Base-by-base conservation (phyloP, 2,888 invertebrate genomes). In the Sinopyrophorus schimmeli region DNA sequence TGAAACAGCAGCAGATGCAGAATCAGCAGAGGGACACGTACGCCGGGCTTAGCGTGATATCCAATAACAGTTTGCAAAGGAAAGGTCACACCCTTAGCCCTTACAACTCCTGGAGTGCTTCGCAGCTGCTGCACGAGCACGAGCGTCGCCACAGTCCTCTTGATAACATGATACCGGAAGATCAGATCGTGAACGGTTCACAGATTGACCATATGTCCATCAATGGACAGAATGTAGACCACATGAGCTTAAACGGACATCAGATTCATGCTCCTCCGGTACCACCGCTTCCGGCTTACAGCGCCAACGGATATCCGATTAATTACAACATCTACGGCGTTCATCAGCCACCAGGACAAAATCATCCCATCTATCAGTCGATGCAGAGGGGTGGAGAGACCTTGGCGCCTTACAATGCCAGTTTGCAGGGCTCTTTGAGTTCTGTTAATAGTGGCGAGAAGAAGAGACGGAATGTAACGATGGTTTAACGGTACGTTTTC, bases 41-140 rank as follows among this genome's bases (percentile, higher is more conserved):
- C 47, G 55, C 57, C 18, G 69, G 69, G 3, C 50, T 73, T 4
- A 72, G 72, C 47, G 70, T 73, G 1, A 72, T 73, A 41, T 70
- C 73, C 46, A 74, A 68, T 47, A 73, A 73, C 35, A 74, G 72
- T 1, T 63, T 76, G 7, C 73, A 72, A 21, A 59, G 76, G 20
- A 71, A 69, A 24, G 74, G 73, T 1, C 67, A 76, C 52, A 70
- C 72, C 5, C 64, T 79, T 18, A 78, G 76, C 54, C 80, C 79
- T 0, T 79, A 75, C 60, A 80, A 79, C 58, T 79, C 78, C 1
- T 81, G 82, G 81, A 79, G 78, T 15, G 81, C 81, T 1, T 78
- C 79, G 2, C 80, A 82, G 57, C 67, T 82, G 6, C 65, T 82
- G 1, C 77, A 78, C 55, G 80, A 80, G 59, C 80, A 81, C 59